Evolutionary conservation across 2,888 invertebrate species (phyloP).

Genomic region (Stenchaetothrips biformis): DNA sequence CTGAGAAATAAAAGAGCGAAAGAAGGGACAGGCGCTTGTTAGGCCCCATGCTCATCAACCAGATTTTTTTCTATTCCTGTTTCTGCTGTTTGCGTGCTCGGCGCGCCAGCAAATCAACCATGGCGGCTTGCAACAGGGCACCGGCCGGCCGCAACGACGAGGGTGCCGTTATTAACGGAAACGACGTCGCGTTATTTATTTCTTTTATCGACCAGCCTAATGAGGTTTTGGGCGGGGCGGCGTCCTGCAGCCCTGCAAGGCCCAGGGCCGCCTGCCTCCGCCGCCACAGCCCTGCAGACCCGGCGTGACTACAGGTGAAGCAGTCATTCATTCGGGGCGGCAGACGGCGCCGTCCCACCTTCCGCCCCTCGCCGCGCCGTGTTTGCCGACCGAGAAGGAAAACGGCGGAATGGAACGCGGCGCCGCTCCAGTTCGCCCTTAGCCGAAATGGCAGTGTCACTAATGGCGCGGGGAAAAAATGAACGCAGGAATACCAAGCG

Average conservation of each 20-base stretch:
- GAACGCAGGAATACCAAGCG: too few species aligned
- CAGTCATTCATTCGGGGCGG: neutral
- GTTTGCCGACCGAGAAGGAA: neutral
- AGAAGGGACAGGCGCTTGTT: too few species aligned
- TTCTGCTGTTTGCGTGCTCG: neutral
- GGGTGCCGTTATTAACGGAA: neutral
- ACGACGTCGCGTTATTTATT: neutral
- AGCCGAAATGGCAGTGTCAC: too few species aligned
- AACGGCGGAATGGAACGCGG: too few species aligned
- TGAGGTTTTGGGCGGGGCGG: neutral
- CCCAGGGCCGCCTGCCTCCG: neutral
- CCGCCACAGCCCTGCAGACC: neutral
- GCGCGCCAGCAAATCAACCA: neutral
- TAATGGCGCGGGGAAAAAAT: too few species aligned
- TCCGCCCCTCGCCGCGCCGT: neutral
- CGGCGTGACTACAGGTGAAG: neutral
- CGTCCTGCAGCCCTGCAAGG: neutral
- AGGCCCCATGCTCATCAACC: too few species aligned
- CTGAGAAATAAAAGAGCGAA: too few species aligned
- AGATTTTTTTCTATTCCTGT: neutral
- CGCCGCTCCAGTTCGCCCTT: too few species aligned
- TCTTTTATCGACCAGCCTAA: conserved; percentile 20
- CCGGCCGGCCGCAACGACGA: neutral
- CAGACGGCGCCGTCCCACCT: neutral
- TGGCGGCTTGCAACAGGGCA: neutral